A percentile compares a stretch with the other conserved stretches of the same genome.
These are phyloP conservation scores for Drosophila pandora DNA, from an alignment of 1,140 invertebrate genomes.

Conservation along the genomic window DNA sequence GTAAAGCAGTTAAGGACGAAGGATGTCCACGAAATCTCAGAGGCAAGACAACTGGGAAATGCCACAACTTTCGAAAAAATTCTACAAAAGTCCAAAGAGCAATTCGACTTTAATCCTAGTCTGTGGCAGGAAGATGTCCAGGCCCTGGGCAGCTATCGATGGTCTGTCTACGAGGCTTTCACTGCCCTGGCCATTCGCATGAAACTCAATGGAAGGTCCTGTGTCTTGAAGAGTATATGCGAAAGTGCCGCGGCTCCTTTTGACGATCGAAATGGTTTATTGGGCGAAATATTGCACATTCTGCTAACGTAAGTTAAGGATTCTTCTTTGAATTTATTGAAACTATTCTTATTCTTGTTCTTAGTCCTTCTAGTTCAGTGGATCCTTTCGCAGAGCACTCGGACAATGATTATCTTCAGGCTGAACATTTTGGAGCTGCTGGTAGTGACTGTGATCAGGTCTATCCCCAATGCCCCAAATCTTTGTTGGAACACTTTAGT, in stretches of 20 bases:
- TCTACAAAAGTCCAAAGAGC: conserved; percentile 35
- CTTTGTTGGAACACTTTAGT: conserved; percentile 84
- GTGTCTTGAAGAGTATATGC: conserved; percentile 89
- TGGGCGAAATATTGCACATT: conserved; percentile 88
- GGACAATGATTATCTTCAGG: conserved; percentile 88
- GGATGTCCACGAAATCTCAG: conserved; percentile 36
- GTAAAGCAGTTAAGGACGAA: conserved; percentile 53
- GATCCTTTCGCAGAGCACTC: conserved; percentile 86
- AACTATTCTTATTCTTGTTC: neutral
- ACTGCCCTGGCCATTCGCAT: conserved; percentile 83
- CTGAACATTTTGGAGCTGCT: conserved; percentile 86
- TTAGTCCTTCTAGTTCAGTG: conserved; percentile 87
- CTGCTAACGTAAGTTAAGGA: conserved; percentile 87
- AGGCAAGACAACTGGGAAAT: conserved; percentile 17
- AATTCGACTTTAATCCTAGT: conserved; percentile 31
- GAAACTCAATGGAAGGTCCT: conserved; percentile 87
- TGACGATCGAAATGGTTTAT: conserved; percentile 86
- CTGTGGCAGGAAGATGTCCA: conserved; percentile 7
- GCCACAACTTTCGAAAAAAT: conserved; percentile 55
- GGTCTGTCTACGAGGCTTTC: conserved; percentile 63
- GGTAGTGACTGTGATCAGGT: conserved; percentile 85
- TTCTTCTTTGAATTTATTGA: neutral
- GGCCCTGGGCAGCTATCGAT: conserved; percentile 55
- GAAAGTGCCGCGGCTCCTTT: conserved; percentile 89
- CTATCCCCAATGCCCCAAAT: conserved; percentile 87